Evolutionary conservation across 2,113 vertebrate genomes (phyloP).

Genomic region (Paramormyrops kingsleyae): DNA sequence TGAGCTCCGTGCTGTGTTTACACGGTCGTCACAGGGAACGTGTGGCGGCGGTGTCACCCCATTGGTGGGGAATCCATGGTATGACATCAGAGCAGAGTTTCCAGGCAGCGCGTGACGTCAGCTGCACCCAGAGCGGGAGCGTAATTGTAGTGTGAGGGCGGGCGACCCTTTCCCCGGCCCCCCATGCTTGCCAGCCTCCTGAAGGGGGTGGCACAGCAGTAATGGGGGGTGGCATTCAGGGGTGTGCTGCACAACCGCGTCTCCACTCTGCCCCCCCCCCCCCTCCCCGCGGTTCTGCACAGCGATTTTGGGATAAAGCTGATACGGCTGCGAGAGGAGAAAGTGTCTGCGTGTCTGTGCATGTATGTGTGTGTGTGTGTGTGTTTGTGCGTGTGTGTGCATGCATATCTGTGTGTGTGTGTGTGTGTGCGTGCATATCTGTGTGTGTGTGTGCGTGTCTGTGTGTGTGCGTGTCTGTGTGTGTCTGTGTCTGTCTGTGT

Average conservation of each 20-base stretch:
- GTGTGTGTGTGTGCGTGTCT: not conserved
- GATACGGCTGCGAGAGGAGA: not conserved
- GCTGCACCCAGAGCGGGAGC: not conserved
- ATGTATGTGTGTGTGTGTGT: not conserved
- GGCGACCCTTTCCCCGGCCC: not conserved
- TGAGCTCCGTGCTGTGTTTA: not conserved
- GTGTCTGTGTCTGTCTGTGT: not conserved
- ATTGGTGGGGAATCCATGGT: not conserved
- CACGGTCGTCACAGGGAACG: not conserved
- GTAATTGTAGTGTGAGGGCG: not conserved
- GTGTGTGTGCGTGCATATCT: not conserved
- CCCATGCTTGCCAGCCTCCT: not conserved
- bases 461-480: not conserved
- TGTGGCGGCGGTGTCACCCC: not conserved
- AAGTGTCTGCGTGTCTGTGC: not conserved
- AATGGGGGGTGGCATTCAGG: not conserved
- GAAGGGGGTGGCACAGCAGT: not conserved
- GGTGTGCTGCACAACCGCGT: not conserved
- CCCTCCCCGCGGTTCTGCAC: not conserved
- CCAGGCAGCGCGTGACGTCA: not conserved
- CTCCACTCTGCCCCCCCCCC: not conserved
- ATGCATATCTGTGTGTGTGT: not conserved
- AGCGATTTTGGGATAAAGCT: not conserved
- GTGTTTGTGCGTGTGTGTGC: not conserved
- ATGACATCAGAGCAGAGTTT: not conserved